Evolutionary conservation across 2,888 invertebrate species (phyloP).

Genomic region (Noctua comes): DNA sequence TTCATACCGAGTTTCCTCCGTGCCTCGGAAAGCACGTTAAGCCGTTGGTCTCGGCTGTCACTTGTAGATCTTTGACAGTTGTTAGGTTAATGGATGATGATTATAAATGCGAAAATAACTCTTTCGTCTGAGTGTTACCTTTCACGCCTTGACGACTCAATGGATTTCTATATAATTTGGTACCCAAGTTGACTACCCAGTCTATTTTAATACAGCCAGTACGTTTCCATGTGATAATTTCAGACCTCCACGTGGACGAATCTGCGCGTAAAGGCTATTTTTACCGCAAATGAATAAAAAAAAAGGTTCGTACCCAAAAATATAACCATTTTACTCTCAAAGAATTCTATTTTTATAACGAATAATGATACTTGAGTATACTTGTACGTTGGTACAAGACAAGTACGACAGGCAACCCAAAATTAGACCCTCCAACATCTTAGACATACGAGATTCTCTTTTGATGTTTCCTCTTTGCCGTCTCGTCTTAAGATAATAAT

Average conservation of each 20-base stretch:
- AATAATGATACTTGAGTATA: constrained; percentile 16
- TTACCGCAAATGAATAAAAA: not conserved
- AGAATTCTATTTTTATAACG: not conserved
- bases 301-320: not conserved
- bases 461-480: constrained; percentile 59
- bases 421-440: constrained; percentile 38
- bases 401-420: constrained; percentile 17
- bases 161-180: not conserved
- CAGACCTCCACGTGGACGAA: not conserved
- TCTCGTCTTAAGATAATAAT: constrained; percentile 54
- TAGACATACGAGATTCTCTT: constrained; percentile 57
- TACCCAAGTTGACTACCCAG: not conserved
- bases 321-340: not conserved
- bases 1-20: too few species aligned
- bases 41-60: too few species aligned
- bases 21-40: too few species aligned
- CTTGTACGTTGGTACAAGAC: not conserved
- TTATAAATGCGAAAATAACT: not conserved
- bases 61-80: too few species aligned
- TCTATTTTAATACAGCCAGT: not conserved
- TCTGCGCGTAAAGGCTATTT: not conserved
- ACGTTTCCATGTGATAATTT: not conserved
- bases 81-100: too few species aligned
- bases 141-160: not conserved
- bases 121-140: not conserved